Percentiles rank a stretch among this genome's conserved stretches.
Conservation (phyloP, 2,888 invertebrate species). For the Pandemis corylana region DNA sequence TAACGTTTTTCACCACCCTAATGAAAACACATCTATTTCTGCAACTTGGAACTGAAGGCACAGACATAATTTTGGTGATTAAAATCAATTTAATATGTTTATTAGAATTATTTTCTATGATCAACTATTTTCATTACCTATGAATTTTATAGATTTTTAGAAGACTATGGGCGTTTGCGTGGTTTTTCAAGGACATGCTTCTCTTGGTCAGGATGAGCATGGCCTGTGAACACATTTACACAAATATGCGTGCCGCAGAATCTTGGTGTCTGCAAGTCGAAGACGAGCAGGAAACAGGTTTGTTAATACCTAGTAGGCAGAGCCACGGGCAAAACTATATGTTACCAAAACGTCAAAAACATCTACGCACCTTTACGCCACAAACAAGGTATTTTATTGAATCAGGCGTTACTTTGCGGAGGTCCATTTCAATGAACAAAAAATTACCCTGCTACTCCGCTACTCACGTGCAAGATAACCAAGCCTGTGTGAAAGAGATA, state of each 20-base stretch:
- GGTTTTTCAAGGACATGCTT: background rate
- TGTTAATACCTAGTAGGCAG: background rate
- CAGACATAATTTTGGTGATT: background rate
- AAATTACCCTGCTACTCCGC: too few species aligned
- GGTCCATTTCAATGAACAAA: too few species aligned
- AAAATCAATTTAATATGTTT: background rate
- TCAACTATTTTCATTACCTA: too few species aligned
- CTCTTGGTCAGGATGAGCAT: background rate
- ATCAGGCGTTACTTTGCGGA: too few species aligned
- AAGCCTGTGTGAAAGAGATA: too few species aligned
- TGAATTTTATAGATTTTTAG: background rate
- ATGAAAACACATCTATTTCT: background rate
- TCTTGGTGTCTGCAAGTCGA: background rate
- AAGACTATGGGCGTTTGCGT: background rate
- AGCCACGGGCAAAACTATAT: too few species aligned
- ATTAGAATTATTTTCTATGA: too few species aligned
- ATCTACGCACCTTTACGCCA: too few species aligned
- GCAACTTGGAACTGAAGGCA: background rate
- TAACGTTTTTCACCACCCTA: background rate
- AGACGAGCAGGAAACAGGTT: background rate
- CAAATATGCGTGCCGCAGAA: background rate
- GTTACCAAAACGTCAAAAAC: too few species aligned
- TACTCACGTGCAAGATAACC: too few species aligned
- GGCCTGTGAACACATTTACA: background rate
- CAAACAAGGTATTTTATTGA: too few species aligned